Conservation (phyloP, 2,797 vertebrate species). For the Myotis planiceps region DNA sequence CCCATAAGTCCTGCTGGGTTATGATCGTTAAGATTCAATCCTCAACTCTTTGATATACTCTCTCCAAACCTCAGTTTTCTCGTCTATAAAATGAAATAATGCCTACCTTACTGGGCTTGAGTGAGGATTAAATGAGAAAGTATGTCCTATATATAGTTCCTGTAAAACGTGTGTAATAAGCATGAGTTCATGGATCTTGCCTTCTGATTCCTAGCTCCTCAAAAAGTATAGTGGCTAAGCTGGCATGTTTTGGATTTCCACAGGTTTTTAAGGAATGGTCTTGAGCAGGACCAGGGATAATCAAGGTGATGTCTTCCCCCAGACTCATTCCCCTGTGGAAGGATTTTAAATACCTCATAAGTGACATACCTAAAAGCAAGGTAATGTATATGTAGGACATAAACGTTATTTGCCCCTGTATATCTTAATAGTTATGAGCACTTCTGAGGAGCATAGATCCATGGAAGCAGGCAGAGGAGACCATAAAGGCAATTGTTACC, state of each 20-base stretch:
- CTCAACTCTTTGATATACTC: background rate
- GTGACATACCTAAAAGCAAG: conserved; percentile 52
- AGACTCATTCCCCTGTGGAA: conserved; percentile 72
- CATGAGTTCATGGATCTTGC: background rate
- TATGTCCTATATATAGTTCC: background rate
- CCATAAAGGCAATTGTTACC: background rate
- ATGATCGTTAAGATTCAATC: background rate
- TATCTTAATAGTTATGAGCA: background rate
- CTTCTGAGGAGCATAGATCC: background rate
- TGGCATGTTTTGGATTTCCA: background rate
- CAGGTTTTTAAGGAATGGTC: conserved; percentile 29
- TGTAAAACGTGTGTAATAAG: background rate
- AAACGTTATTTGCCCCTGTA: background rate
- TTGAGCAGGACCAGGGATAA: conserved; percentile 9
- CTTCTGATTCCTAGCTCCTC: conserved; percentile 9
- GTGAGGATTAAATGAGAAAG: background rate
- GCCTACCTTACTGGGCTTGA: background rate
- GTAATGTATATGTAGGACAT: conserved; percentile 47
- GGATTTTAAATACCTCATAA: conserved; percentile 54
- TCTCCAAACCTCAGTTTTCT: background rate
- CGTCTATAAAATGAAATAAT: background rate
- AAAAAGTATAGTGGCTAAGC: conserved; percentile 18
- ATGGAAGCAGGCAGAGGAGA: background rate
- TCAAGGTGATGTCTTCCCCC: conserved; percentile 30
- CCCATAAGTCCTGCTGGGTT: background rate